These are phyloP conservation scores for Serilophus lunatus DNA, from an alignment of 2,113 vertebrate genomes.

Conservation along the genomic window DNA sequence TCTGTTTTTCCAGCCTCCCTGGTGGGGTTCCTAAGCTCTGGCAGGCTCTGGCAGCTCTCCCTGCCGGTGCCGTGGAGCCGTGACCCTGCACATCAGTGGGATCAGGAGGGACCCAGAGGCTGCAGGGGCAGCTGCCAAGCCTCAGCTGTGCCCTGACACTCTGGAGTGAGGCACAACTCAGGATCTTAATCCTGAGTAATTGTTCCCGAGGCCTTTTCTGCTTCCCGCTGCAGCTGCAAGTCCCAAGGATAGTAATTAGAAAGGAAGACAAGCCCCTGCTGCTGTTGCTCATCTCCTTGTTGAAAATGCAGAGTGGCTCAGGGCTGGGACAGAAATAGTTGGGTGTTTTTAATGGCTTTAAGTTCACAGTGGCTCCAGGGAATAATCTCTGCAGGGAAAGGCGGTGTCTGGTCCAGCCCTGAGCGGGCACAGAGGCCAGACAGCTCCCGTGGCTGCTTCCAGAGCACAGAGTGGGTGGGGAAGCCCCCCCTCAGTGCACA, in stretches of 20 bases:
- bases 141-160: background rate
- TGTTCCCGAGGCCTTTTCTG: background rate
- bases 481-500: background rate
- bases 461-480: background rate
- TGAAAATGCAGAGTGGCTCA: background rate
- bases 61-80: background rate
- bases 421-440: background rate
- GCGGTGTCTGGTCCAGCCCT: background rate
- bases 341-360: background rate
- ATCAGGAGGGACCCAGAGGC: background rate
- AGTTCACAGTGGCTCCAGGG: background rate
- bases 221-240: background rate
- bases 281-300: background rate
- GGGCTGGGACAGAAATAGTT: background rate
- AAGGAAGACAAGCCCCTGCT: background rate
- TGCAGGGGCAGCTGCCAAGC: background rate
- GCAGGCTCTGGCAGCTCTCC: slow-evolving; percentile 7
- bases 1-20: slow-evolving; percentile 67
- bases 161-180: background rate
- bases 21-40: background rate
- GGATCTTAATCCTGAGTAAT: background rate
- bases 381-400: background rate
- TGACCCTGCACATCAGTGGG: background rate
- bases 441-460: background rate
- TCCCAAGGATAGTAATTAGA: background rate